phyloP scores from a whole-genome alignment of 2,797 vertebrate genomes.

The Sardinella longiceps region DNA sequence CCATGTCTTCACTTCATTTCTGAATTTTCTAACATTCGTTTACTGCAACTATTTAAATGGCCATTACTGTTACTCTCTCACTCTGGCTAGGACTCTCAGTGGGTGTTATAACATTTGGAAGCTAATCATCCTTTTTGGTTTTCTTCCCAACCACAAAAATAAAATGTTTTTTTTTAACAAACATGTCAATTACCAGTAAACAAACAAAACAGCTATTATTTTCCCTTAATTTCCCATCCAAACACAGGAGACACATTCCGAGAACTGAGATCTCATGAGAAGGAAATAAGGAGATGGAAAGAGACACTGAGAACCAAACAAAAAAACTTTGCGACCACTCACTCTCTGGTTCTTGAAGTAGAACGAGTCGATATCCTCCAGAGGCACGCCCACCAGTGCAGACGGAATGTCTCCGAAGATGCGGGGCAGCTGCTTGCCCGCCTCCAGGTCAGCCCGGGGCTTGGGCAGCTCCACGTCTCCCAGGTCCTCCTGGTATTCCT shows the following conservation, averaged over 20 bases:
- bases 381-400: slow-evolving; percentile 89
- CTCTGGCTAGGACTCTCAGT: background rate
- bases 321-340: slow-evolving; percentile 45
- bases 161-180: too few relatives aligned
- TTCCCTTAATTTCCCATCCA: background rate
- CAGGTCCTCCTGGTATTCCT: slow-evolving; percentile 86
- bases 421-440: slow-evolving; percentile 92
- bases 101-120: background rate
- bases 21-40: slow-evolving; percentile 8
- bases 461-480: slow-evolving; percentile 78
- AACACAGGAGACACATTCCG: background rate
- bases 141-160: background rate
- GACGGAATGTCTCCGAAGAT: slow-evolving; percentile 92
- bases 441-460: slow-evolving; percentile 90
- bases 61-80: background rate
- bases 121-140: background rate
- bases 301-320: background rate
- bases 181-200: too few relatives aligned
- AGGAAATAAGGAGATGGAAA: background rate
- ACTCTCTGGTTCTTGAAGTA: slow-evolving; percentile 90
- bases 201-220: too few relatives aligned
- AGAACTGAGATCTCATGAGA: too few relatives aligned
- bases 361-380: slow-evolving; percentile 96
- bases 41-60: slow-evolving; percentile 8
- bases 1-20: background rate